Evolutionary conservation across 2,888 invertebrate species (phyloP), one percentile per base, ranked within the genome.

Genomic region (Ernsta delagoae): DNA sequence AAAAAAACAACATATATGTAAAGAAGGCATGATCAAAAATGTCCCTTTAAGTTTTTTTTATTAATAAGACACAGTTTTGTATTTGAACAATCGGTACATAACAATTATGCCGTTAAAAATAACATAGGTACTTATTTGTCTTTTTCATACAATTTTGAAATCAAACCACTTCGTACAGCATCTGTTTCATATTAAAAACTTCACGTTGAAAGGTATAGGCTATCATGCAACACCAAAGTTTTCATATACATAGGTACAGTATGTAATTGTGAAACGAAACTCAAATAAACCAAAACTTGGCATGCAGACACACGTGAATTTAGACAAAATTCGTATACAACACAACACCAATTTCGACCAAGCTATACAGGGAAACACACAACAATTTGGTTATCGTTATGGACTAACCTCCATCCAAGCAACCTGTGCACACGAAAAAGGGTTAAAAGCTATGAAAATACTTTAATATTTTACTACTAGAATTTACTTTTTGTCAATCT

Each of bases 341-440:
- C 48, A 54, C 71, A 67, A 67, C 67, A 67, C 11, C 54, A 45
- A 67, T 7, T 56, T 45, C 3, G 45, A 67, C 54, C 3, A 67
- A 39, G 39, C 61, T 67, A 61, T 61, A 71, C 70, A 72, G 64
- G 68, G 71, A 84, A 83, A 82, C 85, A 84, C 78, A 79, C 75
- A 78, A 75, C 75, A 77, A 73, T 73, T 72, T 74, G 7, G 12
- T 61, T 56, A 54, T n/a, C 54, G 16, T 67, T 66, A 74, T 75
- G 72, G 81, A 95, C 95, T 94, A 88, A 95, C 95, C 95, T 95
- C 94, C 86, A 93, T 94, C 95, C 94, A 94, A 90, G 94, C 94
- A 88, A 95, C 94, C 95, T 95, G 94, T 88, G 79, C 82, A 86
- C 83, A 76, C 83, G 67, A 82, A 87, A 91, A 86, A 78, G 77